Conservation (phyloP, 2,113 vertebrate genomes). For the Callospermophilus lateralis region DNA sequence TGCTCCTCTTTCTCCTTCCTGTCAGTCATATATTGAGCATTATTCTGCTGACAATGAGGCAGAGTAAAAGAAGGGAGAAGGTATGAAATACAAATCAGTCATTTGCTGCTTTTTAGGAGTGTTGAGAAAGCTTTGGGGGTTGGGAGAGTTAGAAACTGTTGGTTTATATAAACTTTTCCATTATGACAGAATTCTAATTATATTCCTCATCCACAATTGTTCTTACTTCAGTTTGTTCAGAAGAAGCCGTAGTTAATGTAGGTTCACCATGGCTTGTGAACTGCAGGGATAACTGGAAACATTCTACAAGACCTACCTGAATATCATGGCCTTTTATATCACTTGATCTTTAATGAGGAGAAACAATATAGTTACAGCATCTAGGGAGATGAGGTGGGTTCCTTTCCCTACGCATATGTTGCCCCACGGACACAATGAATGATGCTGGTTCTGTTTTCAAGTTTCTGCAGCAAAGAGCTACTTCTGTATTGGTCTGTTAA, state of each 20-base stretch:
- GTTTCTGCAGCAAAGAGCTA: conserved; percentile 40
- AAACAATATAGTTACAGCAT: not conserved
- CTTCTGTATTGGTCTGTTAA: not conserved
- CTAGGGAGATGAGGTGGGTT: not conserved
- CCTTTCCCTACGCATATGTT: not conserved
- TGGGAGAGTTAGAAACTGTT: conserved; percentile 39
- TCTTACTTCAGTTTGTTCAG: not conserved
- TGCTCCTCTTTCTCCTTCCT: not conserved
- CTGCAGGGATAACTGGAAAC: not conserved
- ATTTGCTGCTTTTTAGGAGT: conserved; percentile 43
- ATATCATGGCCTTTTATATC: not conserved
- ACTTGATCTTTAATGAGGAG: not conserved
- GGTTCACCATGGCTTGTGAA: not conserved
- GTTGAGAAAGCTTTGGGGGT: not conserved
- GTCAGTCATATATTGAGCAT: conserved; percentile 29
- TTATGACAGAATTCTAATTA: not conserved
- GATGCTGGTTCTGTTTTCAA: conserved; percentile 36
- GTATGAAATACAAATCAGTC: conserved; percentile 41
- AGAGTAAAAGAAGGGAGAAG: not conserved
- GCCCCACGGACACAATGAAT: not conserved
- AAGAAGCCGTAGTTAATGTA: not conserved
- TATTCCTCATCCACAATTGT: not conserved
- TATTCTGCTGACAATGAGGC: conserved; percentile 34
- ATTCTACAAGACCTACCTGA: not conserved
- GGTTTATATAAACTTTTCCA: conserved; percentile 17